phyloP scores from a whole-genome alignment of 2,888 invertebrate genomes.

The Drosophila neutralis region DNA sequence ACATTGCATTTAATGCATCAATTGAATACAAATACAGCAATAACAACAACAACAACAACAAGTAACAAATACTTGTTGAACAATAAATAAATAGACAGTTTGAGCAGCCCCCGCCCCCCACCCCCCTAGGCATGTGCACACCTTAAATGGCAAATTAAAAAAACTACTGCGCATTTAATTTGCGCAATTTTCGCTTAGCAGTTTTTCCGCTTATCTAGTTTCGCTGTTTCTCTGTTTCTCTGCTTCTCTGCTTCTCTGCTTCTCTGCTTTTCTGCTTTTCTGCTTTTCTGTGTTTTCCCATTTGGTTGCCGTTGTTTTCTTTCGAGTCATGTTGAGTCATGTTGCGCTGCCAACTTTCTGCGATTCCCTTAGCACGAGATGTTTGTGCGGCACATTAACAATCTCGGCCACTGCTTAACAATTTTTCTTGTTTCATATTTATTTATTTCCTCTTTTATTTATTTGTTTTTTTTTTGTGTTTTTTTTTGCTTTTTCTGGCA shows the following conservation, averaged over 20 bases:
- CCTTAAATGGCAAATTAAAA: constrained; percentile 76
- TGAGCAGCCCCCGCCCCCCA: constrained; percentile 14
- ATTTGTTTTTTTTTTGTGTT: constrained; percentile 17
- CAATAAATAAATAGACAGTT: constrained; percentile 22
- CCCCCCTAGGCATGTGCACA: constrained; percentile 28
- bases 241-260: background rate
- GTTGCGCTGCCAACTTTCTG: constrained; percentile 33
- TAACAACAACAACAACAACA: background rate
- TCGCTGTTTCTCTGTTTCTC: too few relatives aligned
- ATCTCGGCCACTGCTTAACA: constrained; percentile 4
- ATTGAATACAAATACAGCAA: constrained; percentile 27
- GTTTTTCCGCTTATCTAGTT: constrained; percentile 5
- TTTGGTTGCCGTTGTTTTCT: background rate
- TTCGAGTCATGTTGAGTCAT: constrained; percentile 23
- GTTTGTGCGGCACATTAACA: constrained; percentile 28
- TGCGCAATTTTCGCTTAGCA: constrained; percentile 46
- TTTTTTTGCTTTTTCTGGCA: constrained; percentile 2
- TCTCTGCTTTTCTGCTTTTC: background rate
- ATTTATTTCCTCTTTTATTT: constrained; percentile 27
- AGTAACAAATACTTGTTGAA: constrained; percentile 23
- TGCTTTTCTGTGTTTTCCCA: background rate
- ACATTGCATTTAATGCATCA: constrained; percentile 33
- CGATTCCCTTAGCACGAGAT: constrained; percentile 37
- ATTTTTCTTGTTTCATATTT: background rate
- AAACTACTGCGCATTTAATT: constrained; percentile 67